These are phyloP conservation scores for Dolichomitus sp. DNA, from an alignment of 2,888 invertebrate species.

Conservation along the genomic window DNA sequence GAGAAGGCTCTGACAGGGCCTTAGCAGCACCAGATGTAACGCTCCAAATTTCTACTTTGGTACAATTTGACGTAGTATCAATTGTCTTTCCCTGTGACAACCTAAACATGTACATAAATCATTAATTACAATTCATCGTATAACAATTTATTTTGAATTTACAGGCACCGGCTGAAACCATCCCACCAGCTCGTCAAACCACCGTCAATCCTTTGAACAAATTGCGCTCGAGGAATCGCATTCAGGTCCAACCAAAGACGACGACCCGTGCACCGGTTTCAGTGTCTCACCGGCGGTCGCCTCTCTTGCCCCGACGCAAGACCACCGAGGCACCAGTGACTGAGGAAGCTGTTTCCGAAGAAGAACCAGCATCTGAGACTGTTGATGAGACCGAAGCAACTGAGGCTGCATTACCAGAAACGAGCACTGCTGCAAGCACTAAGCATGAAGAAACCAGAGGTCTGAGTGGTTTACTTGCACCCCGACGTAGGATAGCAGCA, in stretches of 20 bases:
- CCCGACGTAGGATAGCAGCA: constrained; percentile 90
- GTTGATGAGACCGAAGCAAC: constrained; percentile 75
- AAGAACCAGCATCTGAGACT: constrained; percentile 69
- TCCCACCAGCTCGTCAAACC: constrained; percentile 76
- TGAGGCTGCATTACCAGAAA: constrained; percentile 73
- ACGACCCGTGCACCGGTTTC: constrained; percentile 80
- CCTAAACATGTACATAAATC: not conserved
- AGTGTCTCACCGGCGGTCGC: constrained; percentile 79
- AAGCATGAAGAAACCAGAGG: constrained; percentile 82
- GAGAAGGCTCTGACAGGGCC: too few species aligned
- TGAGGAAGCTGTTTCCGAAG: constrained; percentile 72
- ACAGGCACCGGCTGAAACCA: constrained; percentile 83
- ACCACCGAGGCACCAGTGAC: constrained; percentile 80
- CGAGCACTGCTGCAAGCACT: constrained; percentile 79
- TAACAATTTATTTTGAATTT: constrained; percentile 10
- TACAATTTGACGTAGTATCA: too few species aligned
- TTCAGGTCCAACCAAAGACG: constrained; percentile 84
- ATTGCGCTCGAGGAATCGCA: constrained; percentile 84
- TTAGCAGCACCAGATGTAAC: too few species aligned
- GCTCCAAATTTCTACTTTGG: too few species aligned
- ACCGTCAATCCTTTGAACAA: constrained; percentile 85
- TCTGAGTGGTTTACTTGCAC: constrained; percentile 89
- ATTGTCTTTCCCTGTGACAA: too few species aligned
- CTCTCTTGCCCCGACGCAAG: constrained; percentile 81
- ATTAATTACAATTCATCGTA: not conserved